These are phyloP conservation scores for Lithophane leautieri DNA, from an alignment of 2,888 invertebrate genomes.

Conservation along the genomic window DNA sequence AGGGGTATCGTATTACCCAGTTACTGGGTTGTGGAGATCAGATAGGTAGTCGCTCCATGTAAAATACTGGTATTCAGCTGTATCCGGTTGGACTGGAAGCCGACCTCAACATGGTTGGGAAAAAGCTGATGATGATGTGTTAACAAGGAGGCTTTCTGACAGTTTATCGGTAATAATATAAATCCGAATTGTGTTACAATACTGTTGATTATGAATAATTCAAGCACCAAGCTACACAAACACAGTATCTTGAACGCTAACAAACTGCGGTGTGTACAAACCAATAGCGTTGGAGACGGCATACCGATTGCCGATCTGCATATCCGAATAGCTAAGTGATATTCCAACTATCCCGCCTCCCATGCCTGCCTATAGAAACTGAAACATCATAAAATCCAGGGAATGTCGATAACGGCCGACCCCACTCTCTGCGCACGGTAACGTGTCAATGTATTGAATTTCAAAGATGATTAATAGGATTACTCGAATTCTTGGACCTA, in stretches of 20 bases:
- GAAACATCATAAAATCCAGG: slow-evolving; percentile 81
- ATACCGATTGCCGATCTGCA: slow-evolving; percentile 84
- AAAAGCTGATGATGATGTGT: too few species aligned
- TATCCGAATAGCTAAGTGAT: slow-evolving; percentile 85
- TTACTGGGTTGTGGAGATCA: too few species aligned
- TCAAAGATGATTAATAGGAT: slow-evolving; percentile 89
- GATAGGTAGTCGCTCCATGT: too few species aligned
- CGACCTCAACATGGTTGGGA: too few species aligned
- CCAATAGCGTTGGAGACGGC: slow-evolving; percentile 75
- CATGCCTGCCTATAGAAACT: slow-evolving; percentile 78
- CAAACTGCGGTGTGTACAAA: slow-evolving; percentile 71
- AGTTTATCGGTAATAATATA: slow-evolving; percentile 22
- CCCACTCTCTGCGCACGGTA: slow-evolving; percentile 70
- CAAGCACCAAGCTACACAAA: slow-evolving; percentile 64
- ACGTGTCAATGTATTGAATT: slow-evolving; percentile 89
- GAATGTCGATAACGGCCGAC: slow-evolving; percentile 77
- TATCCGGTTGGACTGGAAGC: too few species aligned
- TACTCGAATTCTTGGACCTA: slow-evolving; percentile 81
- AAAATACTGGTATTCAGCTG: too few species aligned
- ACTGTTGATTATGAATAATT: slow-evolving; percentile 66
- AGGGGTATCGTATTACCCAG: too few species aligned
- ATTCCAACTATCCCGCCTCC: slow-evolving; percentile 81
- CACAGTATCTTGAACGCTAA: slow-evolving; percentile 71
- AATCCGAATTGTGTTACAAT: slow-evolving; percentile 36
- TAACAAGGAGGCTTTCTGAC: not conserved